These are phyloP conservation scores for Muscicapa striata DNA, from an alignment of 2,797 vertebrate genomes.

Conservation along the genomic window DNA sequence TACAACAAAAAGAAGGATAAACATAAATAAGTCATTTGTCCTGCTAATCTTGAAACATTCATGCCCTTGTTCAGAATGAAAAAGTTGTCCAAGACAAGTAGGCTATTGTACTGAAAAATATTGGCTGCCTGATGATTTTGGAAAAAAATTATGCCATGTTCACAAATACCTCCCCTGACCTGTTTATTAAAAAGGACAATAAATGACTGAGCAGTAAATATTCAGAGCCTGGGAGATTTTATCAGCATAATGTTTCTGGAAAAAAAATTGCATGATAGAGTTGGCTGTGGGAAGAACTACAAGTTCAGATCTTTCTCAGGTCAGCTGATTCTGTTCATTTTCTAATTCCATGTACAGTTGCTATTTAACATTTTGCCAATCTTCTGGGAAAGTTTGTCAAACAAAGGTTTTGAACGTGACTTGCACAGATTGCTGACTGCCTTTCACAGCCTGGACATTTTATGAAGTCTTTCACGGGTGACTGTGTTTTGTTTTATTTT, in stretches of 20 bases:
- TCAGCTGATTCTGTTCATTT: constrained; percentile 72
- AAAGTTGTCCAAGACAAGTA: constrained; percentile 54
- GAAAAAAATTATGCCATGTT: constrained; percentile 45
- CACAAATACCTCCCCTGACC: constrained; percentile 47
- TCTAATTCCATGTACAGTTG: constrained; percentile 72
- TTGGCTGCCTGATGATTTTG: constrained; percentile 7
- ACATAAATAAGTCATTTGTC: constrained; percentile 50
- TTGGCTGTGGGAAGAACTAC: constrained; percentile 76
- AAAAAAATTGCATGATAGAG: constrained; percentile 61
- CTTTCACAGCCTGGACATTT: constrained; percentile 62
- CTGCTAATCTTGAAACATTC: constrained; percentile 39
- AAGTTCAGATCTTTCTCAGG: constrained; percentile 55
- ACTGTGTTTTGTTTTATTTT: constrained; percentile 65
- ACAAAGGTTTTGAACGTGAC: constrained; percentile 74
- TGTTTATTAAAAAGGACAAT: constrained; percentile 57
- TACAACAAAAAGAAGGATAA: background rate
- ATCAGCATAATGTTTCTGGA: constrained; percentile 68
- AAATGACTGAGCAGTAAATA: constrained; percentile 39
- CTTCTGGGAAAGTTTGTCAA: constrained; percentile 74
- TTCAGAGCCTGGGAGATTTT: constrained; percentile 63
- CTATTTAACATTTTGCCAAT: constrained; percentile 71
- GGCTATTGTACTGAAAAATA: constrained; percentile 48
- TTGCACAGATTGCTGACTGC: constrained; percentile 64
- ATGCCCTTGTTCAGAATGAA: constrained; percentile 5
- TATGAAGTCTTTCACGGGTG: constrained; percentile 59